Evolutionary conservation across 2,113 vertebrate species (phyloP).

Genomic region (Isurus oxyrinchus): DNA sequence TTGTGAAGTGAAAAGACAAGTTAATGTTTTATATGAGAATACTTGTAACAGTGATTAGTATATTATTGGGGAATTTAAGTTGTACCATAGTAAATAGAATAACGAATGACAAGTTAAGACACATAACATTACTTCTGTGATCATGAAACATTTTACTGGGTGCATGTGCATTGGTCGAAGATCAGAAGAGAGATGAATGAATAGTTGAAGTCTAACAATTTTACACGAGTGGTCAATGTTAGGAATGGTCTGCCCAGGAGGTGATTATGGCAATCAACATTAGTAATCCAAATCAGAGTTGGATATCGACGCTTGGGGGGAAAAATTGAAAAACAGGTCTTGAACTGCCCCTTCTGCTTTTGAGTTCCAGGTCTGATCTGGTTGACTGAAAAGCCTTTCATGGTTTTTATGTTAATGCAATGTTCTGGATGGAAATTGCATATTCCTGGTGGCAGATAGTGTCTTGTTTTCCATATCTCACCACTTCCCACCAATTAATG

Average conservation of each 20-base stretch:
- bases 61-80: not conserved
- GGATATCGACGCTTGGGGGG: not conserved
- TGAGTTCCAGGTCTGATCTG: not conserved
- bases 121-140: not conserved
- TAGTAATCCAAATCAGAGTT: not conserved
- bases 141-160: not conserved
- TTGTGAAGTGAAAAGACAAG: no score
- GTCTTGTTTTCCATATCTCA: not conserved
- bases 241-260: not conserved
- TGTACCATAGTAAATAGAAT: not conserved
- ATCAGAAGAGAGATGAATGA: not conserved
- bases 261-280: not conserved
- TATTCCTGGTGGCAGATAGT: not conserved
- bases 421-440: not conserved
- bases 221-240: not conserved
- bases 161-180: not conserved
- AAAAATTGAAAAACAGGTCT: not conserved
- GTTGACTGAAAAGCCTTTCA: not conserved
- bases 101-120: not conserved
- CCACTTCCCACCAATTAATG: not conserved
- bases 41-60: not conserved
- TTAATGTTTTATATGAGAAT: not conserved
- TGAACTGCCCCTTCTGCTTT: not conserved
- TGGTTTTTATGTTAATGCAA: not conserved
- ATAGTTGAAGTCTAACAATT: not conserved